Percentiles rank a stretch among this genome's conserved stretches.
These are phyloP conservation scores for Ceratitis capitata DNA, from an alignment of 1,140 invertebrate genomes.

Conservation along the genomic window DNA sequence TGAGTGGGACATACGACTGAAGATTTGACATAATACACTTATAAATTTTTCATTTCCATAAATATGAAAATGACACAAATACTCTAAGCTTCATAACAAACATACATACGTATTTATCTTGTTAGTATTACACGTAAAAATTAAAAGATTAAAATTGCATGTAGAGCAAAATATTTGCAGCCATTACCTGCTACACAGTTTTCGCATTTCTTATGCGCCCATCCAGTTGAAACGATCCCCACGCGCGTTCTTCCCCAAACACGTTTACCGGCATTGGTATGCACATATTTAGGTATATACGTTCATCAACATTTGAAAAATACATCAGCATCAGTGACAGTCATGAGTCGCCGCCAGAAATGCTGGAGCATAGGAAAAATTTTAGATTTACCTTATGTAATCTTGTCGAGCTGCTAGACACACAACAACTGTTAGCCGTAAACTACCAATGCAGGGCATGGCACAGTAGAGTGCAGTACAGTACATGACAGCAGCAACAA, in stretches of 20 bases:
- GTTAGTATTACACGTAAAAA: too few relatives aligned
- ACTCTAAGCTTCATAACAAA: too few relatives aligned
- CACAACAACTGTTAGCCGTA: too few relatives aligned
- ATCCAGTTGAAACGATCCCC: not conserved
- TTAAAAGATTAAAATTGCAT: constrained; percentile 3
- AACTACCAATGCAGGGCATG: not conserved
- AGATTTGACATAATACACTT: too few relatives aligned
- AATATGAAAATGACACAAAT: too few relatives aligned
- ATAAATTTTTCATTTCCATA: too few relatives aligned
- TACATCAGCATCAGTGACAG: not conserved
- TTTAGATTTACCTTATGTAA: not conserved
- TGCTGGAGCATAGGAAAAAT: not conserved
- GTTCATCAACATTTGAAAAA: not conserved
- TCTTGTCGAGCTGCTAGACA: not conserved
- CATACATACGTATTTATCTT: too few relatives aligned
- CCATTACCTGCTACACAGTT: not conserved
- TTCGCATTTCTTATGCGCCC: not conserved
- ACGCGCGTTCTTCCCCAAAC: too few relatives aligned
- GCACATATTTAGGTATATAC: too few relatives aligned
- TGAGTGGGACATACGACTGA: too few relatives aligned
- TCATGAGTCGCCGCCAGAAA: not conserved
- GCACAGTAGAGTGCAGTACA: not conserved
- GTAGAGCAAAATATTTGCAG: not conserved
- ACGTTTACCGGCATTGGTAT: not conserved
- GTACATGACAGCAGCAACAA: not conserved